These are phyloP conservation scores for Cydia strobilella DNA, from an alignment of 1,140 invertebrate genomes.

Conservation along the genomic window DNA sequence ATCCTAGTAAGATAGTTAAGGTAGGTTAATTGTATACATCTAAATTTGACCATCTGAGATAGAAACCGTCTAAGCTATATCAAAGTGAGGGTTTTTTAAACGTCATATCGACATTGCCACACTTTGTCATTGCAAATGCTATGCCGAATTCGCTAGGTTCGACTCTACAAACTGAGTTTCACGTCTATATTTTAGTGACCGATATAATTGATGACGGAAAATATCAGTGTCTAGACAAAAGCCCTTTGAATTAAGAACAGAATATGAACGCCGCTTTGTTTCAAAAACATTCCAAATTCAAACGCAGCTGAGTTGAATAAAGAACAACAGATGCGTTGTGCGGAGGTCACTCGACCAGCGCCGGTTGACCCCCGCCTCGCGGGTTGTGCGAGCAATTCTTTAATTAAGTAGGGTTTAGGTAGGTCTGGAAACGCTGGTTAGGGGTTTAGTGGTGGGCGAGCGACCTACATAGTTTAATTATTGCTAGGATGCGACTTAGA, in stretches of 20 bases:
- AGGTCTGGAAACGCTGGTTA: conserved; percentile 46
- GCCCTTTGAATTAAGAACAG: background rate
- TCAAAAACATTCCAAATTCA: conserved; percentile 39
- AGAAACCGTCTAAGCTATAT: no score
- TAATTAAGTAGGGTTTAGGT: conserved; percentile 44
- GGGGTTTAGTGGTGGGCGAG: conserved; percentile 58
- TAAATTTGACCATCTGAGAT: no score
- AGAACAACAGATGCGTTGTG: conserved; percentile 54
- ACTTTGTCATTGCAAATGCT: no score
- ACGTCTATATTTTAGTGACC: background rate
- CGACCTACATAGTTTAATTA: conserved; percentile 74
- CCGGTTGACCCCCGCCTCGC: conserved; percentile 45
- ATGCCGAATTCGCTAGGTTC: no score
- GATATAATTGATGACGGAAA: no score
- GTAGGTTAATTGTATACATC: no score
- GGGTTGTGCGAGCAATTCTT: conserved; percentile 35
- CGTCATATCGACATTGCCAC: no score
- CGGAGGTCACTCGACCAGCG: conserved; percentile 59
- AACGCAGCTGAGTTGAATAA: conserved; percentile 56
- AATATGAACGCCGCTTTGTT: background rate
- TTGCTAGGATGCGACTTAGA: conserved; percentile 66
- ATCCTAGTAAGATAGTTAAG: no score
- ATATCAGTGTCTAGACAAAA: background rate
- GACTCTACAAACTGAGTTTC: background rate
- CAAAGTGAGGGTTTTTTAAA: no score